Base-by-base conservation (phyloP, 2,113 vertebrate species). In the Phodopus roborovskii region DNA sequence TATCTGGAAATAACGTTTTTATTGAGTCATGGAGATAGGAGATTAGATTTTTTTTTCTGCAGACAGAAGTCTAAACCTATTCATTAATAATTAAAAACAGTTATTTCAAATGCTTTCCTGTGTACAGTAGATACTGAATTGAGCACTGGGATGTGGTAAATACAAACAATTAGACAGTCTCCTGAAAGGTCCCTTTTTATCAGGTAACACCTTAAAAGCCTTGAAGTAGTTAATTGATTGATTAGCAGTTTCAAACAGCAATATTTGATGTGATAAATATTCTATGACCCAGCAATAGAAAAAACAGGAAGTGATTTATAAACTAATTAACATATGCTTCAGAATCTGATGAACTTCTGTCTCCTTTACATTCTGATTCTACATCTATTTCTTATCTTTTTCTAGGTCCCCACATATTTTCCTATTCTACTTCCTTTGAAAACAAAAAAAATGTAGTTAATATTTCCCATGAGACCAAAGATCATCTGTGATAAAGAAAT, bases 191-290 rank as follows among this genome's bases (percentile, higher is more conserved):
- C 8, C 19, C 22, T 78, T 85, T 53, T 53, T 77, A 83, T 33
- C 36, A 79, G 33, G 39, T 92, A 95, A 53, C 26, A 77, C 33
- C 26, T 70, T 82, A 94, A 71, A 45, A 91, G 45, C 68, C 93
- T 81, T 90, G 17, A 96, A 84, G 22, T 75, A 0, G 79, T 93
- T 95, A 97, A 96, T 58, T 93, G 60, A 94, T 75, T 50, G 73
- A 95, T 92, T 36, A 95, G 70, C n/a, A 64, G 33, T 94, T 96
- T 92, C 93, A 96, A 94, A 96, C 39, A 90, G 39, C 53, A 88
- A 50, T 85, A 26, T 97, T 89, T 91, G 75, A 95, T n/a, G 93
- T 88, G 93, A 60, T 96, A 96, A 95, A 79, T 85, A 85, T 96
- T 95, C 56, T 90, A 88, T 96, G 75, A 90, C 79, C 88, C 22